Conservation (phyloP, 2,888 invertebrate species). For the Anticlea derivata region DNA sequence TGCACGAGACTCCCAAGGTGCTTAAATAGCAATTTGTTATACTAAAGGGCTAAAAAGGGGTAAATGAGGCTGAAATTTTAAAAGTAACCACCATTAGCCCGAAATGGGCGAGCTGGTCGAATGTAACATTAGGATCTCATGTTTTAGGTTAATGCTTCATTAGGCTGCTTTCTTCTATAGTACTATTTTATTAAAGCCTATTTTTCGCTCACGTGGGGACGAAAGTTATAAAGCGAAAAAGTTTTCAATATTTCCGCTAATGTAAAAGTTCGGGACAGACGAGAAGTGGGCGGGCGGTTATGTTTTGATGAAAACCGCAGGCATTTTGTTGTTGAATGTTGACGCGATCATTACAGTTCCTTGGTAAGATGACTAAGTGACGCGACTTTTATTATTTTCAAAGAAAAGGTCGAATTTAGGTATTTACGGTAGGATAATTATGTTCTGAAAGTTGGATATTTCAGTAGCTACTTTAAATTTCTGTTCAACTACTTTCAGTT, state of each 20-base stretch:
- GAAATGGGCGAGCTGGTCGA: conserved; percentile 30
- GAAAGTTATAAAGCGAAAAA: conserved; percentile 26
- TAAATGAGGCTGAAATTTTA: conserved; percentile 43
- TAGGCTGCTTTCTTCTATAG: conserved; percentile 26
- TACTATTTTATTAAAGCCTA: conserved; percentile 26
- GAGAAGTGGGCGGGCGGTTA: conserved; percentile 8
- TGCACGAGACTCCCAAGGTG: conserved; percentile 31
- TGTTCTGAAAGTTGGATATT: too few species aligned
- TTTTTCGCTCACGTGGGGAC: conserved; percentile 8
- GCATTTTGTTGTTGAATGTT: conserved; percentile 11
- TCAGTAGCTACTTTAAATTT: too few species aligned
- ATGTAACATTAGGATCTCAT: conserved; percentile 32
- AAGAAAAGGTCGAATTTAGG: too few species aligned
- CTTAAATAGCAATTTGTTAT: conserved; percentile 42
- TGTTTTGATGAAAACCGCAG: conserved; percentile 19
- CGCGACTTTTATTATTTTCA: too few species aligned
- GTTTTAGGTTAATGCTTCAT: conserved; percentile 36
- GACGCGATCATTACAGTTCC: too few species aligned
- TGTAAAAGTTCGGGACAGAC: conserved; percentile 29
- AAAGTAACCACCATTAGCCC: conserved; percentile 48
- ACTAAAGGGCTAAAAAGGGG: conserved; percentile 42
- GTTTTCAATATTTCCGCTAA: conserved; percentile 33
- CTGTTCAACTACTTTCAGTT: too few species aligned
- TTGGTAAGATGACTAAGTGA: too few species aligned
- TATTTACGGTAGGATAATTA: too few species aligned